Conservation (phyloP, 2,888 invertebrate species). For the Parnassius mnemosyne region DNA sequence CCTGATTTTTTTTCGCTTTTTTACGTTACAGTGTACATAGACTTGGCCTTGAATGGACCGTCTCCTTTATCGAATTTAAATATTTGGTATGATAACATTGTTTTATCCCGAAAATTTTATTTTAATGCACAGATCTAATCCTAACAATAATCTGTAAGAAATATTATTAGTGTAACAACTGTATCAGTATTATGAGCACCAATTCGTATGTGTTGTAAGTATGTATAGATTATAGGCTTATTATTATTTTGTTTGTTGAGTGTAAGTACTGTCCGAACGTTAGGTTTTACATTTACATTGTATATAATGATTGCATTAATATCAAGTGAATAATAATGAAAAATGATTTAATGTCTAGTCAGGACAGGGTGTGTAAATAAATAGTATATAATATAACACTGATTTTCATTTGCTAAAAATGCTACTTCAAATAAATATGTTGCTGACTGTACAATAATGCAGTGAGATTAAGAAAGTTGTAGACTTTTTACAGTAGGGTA, state of each 20-base stretch:
- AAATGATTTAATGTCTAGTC: constrained; percentile 31
- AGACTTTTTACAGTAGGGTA: no score
- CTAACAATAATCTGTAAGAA: no score
- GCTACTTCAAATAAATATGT: no score
- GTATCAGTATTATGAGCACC: constrained; percentile 32
- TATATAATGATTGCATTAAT: neutral
- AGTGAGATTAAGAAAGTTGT: no score
- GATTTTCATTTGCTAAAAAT: neutral
- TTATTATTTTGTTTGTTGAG: constrained; percentile 5
- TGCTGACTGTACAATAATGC: no score
- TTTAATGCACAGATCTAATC: no score
- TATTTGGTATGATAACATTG: no score
- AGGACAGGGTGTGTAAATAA: constrained; percentile 31
- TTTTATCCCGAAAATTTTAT: no score
- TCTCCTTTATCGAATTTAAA: no score
- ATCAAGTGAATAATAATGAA: constrained; percentile 8
- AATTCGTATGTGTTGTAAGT: constrained; percentile 29
- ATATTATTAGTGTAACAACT: neutral
- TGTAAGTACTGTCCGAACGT: neutral
- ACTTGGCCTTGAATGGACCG: no score
- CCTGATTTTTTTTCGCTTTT: no score
- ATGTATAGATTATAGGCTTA: constrained; percentile 6
- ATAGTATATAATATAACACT: neutral
- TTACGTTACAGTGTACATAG: no score
- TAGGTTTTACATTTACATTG: constrained; percentile 3